Evolutionary conservation across 2,888 invertebrate species (phyloP).

Genomic region (Congeria kusceri): DNA sequence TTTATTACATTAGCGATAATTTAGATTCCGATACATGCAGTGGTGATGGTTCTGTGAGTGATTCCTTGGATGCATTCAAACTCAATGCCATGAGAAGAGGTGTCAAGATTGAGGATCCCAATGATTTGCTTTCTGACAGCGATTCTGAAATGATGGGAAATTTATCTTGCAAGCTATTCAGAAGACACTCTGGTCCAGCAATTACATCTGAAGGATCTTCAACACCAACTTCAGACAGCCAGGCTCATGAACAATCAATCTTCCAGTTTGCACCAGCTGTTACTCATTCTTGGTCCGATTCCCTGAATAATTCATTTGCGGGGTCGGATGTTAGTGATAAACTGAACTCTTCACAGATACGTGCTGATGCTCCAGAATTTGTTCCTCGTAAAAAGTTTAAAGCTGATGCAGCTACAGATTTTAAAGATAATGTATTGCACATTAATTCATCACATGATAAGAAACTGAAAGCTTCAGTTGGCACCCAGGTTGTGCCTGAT

Average conservation of each 20-base stretch:
- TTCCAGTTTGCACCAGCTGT: no score
- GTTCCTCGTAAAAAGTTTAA: constrained; percentile 4
- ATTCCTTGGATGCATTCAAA: constrained; percentile 46
- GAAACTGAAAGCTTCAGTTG: constrained; percentile 5
- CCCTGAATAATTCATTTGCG: constrained; percentile 28
- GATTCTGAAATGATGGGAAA: constrained; percentile 43
- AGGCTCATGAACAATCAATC: not conserved
- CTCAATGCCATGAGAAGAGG: constrained; percentile 43
- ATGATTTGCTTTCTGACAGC: constrained; percentile 35
- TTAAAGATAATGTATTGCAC: no score
- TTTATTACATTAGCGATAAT: constrained; percentile 9
- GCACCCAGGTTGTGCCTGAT: constrained; percentile 42
- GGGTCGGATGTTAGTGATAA: constrained; percentile 16
- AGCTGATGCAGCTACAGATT: not conserved
- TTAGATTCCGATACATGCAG: constrained; percentile 28
- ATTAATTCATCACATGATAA: not conserved
- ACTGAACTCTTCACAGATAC: constrained; percentile 16
- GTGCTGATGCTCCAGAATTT: constrained; percentile 36
- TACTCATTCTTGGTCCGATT: constrained; percentile 20
- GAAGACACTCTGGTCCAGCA: not conserved
- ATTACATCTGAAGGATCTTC: constrained; percentile 10
- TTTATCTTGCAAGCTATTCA: not conserved
- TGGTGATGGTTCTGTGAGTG: constrained; percentile 40
- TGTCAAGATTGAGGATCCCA: constrained; percentile 44
- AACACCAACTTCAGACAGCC: constrained; percentile 36